Conservation (phyloP, 1,140 invertebrate species). For the Caerostris darwini region DNA sequence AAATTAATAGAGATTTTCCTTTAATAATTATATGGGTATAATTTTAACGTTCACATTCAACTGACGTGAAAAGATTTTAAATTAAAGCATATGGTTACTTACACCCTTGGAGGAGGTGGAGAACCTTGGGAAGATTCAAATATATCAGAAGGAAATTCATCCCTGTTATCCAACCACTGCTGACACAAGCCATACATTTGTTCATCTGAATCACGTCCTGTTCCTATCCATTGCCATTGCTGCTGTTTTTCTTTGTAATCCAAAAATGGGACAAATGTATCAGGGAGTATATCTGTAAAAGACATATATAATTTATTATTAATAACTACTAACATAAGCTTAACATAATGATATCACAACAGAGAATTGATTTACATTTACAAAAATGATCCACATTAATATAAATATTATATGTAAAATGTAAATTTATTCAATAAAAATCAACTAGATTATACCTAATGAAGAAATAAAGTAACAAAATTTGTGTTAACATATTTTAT, state of each 20-base stretch:
- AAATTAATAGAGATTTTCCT: too few species aligned
- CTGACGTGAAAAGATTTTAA: neutral
- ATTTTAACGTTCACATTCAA: too few species aligned
- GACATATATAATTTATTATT: neutral
- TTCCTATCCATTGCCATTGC: slow-evolving; percentile 96
- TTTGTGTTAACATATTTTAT: too few species aligned
- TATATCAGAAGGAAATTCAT: slow-evolving; percentile 80
- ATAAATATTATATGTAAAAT: too few species aligned
- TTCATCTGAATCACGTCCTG: slow-evolving; percentile 94
- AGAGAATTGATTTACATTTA: too few species aligned
- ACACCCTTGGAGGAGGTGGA: slow-evolving; percentile 82
- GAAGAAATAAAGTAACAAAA: too few species aligned
- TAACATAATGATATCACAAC: too few species aligned
- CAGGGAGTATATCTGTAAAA: slow-evolving; percentile 86
- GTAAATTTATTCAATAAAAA: too few species aligned
- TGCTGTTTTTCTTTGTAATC: slow-evolving; percentile 90
- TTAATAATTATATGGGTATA: too few species aligned
- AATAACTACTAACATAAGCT: too few species aligned
- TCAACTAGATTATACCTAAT: too few species aligned
- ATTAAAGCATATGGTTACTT: slow-evolving; percentile 75
- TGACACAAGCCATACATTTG: slow-evolving; percentile 88
- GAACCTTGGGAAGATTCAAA: slow-evolving; percentile 81
- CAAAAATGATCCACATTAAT: too few species aligned
- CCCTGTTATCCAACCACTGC: slow-evolving; percentile 87
- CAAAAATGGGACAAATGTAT: slow-evolving; percentile 95